Evolutionary conservation across 2,113 vertebrate species (phyloP).

Genomic region (Oryzias melastigma): DNA sequence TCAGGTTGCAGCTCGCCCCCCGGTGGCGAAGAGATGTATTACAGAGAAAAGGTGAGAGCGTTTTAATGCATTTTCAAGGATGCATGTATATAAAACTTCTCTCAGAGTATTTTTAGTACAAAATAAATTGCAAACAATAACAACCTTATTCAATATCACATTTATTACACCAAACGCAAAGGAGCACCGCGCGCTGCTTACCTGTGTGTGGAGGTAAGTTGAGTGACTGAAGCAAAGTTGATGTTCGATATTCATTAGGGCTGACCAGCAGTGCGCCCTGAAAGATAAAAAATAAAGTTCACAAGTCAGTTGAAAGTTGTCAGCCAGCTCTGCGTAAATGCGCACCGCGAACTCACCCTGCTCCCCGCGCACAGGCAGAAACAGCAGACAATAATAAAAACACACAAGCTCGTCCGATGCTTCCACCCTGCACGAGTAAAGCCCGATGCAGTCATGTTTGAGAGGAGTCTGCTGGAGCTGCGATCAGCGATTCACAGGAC

Average conservation of each 20-base stretch:
- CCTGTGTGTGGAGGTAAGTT: slow-evolving; percentile 72
- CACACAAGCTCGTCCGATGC: slow-evolving; percentile 8
- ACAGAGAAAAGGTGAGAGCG: slow-evolving; percentile 46
- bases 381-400: slow-evolving; percentile 43
- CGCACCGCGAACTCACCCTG: slow-evolving; percentile 58
- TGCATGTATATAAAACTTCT: not conserved
- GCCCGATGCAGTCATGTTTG: slow-evolving; percentile 47
- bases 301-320: not conserved
- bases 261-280: slow-evolving; percentile 43
- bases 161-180: not conserved
- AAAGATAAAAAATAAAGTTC: slow-evolving; percentile 1
- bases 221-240: slow-evolving; percentile 55
- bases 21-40: slow-evolving; percentile 45
- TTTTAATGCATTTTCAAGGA: slow-evolving; percentile 24
- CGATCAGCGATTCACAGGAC: not conserved
- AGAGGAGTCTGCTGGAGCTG: not conserved
- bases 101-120: too few species aligned
- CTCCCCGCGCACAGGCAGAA: slow-evolving; percentile 42
- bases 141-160: not conserved
- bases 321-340: slow-evolving; percentile 16
- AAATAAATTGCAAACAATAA: too few species aligned
- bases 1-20: slow-evolving; percentile 57
- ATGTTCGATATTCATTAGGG: slow-evolving; percentile 16
- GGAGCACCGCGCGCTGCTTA: slow-evolving; percentile 10
- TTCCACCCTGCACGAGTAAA: slow-evolving; percentile 22